These are phyloP conservation scores for Pycnonotus jocosus DNA, from an alignment of 2,113 vertebrate species.

Conservation along the genomic window DNA sequence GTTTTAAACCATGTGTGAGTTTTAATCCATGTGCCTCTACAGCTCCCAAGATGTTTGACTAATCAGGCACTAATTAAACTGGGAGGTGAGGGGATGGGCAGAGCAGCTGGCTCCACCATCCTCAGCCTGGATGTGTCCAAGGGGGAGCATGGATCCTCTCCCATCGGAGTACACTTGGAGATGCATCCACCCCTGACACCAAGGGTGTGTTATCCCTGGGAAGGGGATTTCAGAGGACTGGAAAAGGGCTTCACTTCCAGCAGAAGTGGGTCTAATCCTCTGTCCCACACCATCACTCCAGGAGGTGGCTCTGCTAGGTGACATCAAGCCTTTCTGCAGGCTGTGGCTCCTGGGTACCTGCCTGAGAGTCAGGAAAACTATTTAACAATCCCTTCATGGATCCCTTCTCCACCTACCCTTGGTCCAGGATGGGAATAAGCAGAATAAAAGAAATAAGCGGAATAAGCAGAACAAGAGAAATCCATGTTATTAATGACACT, in stretches of 20 bases:
- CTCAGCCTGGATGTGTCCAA: not conserved
- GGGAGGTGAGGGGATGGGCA: not conserved
- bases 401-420: not conserved
- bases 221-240: not conserved
- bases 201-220: accelerated
- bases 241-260: not conserved
- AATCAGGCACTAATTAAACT: not conserved
- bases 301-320: not conserved
- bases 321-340: not conserved
- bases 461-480: not conserved
- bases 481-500: not conserved
- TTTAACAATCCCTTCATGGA: not conserved
- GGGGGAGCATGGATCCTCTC: not conserved
- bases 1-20: not conserved
- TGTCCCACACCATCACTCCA: not conserved
- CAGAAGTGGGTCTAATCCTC: not conserved
- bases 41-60: not conserved
- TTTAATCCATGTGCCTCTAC: not conserved
- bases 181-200: no score
- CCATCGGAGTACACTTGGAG: not conserved
- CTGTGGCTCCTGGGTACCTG: not conserved
- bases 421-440: not conserved
- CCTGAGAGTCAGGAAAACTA: not conserved
- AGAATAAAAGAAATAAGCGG: no score
- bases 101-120: not conserved